phyloP scores from a whole-genome alignment of 92 coral and sea anemone species.

The Phenganax stokvisi region DNA sequence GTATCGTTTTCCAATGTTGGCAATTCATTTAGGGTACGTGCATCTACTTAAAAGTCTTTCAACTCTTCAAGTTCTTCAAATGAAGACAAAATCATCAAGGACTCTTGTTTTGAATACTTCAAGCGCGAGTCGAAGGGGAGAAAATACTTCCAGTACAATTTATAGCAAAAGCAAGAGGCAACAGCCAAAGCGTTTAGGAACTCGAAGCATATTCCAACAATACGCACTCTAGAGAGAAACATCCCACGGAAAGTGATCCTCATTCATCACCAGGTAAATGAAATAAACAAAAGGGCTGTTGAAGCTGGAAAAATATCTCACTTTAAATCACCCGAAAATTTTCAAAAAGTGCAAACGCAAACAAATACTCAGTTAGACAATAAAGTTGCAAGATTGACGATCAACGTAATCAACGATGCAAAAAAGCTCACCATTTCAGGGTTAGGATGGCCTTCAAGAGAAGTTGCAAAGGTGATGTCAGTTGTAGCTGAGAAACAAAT shows the following conservation, averaged over 20 bases:
- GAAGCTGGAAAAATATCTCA: too few species aligned
- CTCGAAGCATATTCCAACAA: neutral
- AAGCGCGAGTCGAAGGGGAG: neutral
- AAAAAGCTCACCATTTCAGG: too few species aligned
- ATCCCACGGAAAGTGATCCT: constrained; percentile 13
- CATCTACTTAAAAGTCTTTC: neutral
- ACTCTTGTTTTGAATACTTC: constrained; percentile 1
- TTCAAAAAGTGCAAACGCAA: too few species aligned
- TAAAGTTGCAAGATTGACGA: too few species aligned
- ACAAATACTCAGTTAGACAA: too few species aligned
- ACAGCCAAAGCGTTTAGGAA: neutral
- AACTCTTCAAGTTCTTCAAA: constrained; percentile 1
- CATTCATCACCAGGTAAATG: neutral
- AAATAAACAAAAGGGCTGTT: neutral
- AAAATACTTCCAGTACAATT: neutral
- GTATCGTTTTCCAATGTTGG: neutral
- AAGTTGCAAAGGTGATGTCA: too few species aligned
- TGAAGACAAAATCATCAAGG: constrained; percentile 7
- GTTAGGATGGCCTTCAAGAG: too few species aligned
- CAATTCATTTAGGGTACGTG: neutral
- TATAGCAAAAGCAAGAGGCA: neutral
- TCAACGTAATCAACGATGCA: too few species aligned
- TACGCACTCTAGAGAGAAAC: neutral
- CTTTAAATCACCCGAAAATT: too few species aligned
- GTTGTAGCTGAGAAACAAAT: too few species aligned